Evolutionary conservation across 2,888 invertebrate genomes (phyloP).

Genomic region (Nezara viridula): DNA sequence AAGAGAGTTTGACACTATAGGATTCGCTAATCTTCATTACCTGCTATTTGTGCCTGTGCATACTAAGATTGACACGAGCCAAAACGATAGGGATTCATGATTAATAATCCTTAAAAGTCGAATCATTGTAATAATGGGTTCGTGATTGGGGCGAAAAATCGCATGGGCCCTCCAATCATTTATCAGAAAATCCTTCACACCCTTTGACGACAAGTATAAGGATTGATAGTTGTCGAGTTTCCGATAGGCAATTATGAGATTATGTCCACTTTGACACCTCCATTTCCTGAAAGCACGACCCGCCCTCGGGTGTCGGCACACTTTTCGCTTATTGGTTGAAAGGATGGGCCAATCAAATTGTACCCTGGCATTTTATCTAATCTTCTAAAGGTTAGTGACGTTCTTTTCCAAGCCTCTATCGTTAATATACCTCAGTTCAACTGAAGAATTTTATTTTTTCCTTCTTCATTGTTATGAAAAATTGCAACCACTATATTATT

Average conservation of each 20-base stretch:
- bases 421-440: not conserved
- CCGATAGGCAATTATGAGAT: conserved; percentile 48
- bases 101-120: conserved; percentile 26
- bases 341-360: conserved; percentile 30
- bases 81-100: conserved; percentile 32
- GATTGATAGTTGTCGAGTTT: conserved; percentile 47
- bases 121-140: conserved; percentile 35
- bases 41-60: not conserved
- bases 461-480: no score
- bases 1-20: not conserved
- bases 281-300: conserved; percentile 47
- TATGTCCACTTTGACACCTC: conserved; percentile 51
- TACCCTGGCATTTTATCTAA: not conserved
- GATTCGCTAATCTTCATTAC: conserved; percentile 8
- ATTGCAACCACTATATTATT: no score
- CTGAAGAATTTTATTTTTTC: not conserved
- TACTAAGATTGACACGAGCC: conserved; percentile 34
- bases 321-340: not conserved
- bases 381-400: not conserved
- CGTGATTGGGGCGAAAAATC: conserved; percentile 47
- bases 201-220: conserved; percentile 43
- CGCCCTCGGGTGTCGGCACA: conserved; percentile 1
- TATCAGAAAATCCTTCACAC: conserved; percentile 50
- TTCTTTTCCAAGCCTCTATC: not conserved
- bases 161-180: conserved; percentile 27